These are phyloP conservation scores for Aromia moschata DNA, from an alignment of 2,888 invertebrate genomes.

Conservation along the genomic window DNA sequence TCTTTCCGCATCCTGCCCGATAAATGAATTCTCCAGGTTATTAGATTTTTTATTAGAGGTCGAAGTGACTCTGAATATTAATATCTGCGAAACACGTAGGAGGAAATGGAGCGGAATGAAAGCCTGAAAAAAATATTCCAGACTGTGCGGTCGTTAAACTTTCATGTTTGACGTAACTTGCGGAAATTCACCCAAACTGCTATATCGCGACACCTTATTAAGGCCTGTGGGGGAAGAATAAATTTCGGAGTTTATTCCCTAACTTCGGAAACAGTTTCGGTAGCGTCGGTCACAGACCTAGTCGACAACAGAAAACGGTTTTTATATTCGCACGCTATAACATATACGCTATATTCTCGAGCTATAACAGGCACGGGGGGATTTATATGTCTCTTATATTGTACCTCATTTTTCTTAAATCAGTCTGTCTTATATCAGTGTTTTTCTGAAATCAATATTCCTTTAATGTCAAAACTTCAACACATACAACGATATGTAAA, in stretches of 20 bases:
- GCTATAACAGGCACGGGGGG: too few relatives aligned
- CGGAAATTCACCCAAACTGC: conserved; percentile 14
- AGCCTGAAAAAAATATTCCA: conserved; percentile 2
- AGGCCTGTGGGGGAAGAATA: background rate
- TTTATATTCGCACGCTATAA: background rate
- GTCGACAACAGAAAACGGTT: background rate
- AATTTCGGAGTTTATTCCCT: background rate
- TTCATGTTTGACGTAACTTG: conserved; percentile 12
- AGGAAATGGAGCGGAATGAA: conserved; percentile 1
- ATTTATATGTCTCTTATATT: too few relatives aligned
- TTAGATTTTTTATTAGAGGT: conserved; percentile 11
- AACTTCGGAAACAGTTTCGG: background rate
- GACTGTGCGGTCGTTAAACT: conserved; percentile 14
- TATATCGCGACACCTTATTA: conserved; percentile 18
- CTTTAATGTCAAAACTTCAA: too few relatives aligned
- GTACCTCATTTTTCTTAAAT: too few relatives aligned
- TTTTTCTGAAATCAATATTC: too few relatives aligned
- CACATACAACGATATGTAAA: too few relatives aligned
- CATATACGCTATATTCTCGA: too few relatives aligned
- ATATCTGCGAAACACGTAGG: conserved; percentile 10
- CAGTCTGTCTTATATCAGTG: too few relatives aligned
- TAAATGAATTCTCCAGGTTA: background rate
- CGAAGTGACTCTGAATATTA: conserved; percentile 2
- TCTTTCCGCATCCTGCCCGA: background rate
- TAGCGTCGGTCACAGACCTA: background rate